Evolutionary conservation across 2,797 vertebrate genomes (phyloP).

Genomic region (Urophycis tenuis): DNA sequence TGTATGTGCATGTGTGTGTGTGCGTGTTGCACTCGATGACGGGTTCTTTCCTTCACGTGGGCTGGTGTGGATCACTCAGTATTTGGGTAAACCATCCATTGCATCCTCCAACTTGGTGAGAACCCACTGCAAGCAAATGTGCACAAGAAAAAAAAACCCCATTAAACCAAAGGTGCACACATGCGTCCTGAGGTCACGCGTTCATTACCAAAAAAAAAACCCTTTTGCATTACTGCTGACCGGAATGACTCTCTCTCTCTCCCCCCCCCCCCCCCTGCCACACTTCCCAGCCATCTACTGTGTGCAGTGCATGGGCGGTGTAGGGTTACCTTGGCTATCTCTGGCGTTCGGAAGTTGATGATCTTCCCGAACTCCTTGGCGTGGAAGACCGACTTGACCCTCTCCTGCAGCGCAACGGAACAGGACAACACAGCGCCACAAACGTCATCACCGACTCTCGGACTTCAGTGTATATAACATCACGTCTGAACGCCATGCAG

Average conservation of each 20-base stretch:
- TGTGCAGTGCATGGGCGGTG: background rate
- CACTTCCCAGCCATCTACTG: background rate
- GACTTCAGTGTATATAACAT: background rate
- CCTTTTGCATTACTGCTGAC: background rate
- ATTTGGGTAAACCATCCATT: conserved; percentile 79
- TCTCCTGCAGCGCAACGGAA: conserved; percentile 71
- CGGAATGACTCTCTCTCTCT: background rate
- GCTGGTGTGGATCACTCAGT: conserved; percentile 36
- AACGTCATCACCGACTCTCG: background rate
- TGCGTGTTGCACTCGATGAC: background rate
- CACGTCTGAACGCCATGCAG: background rate
- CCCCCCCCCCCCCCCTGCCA: background rate
- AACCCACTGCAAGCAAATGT: conserved; percentile 79
- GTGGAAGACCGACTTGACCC: conserved; percentile 95
- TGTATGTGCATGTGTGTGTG: background rate
- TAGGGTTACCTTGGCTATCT: conserved; percentile 82
- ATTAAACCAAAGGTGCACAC: background rate
- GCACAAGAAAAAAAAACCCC: too few relatives aligned
- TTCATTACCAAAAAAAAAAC: background rate
- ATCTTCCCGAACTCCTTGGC: conserved; percentile 99
- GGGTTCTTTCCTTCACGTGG: background rate
- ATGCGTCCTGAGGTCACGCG: background rate
- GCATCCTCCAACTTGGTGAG: conserved; percentile 88
- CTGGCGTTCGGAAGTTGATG: conserved; percentile 89
- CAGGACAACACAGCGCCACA: background rate